These are phyloP conservation scores for Dinoponera quadriceps DNA, from an alignment of 1,140 invertebrate genomes.

Conservation along the genomic window DNA sequence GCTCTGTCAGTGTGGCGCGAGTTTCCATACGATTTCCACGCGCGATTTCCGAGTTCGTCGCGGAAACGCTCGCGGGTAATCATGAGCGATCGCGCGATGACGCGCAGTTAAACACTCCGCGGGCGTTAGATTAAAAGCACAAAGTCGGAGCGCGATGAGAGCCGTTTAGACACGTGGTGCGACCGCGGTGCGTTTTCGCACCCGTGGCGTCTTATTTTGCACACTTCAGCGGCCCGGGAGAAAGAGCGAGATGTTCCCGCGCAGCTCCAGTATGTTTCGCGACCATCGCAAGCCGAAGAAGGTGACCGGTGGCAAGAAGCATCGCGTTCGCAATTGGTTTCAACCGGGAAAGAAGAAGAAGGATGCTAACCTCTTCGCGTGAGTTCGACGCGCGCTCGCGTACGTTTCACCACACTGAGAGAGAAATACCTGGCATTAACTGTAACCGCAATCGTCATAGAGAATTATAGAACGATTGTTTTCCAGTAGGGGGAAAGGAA, in stretches of 20 bases:
- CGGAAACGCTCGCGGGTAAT: neutral
- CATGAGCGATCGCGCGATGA: slow-evolving; percentile 5
- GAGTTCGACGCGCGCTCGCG: slow-evolving; percentile 17
- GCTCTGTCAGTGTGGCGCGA: neutral
- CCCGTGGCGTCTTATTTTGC: neutral
- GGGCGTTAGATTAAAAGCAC: neutral
- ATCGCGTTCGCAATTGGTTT: slow-evolving; percentile 28
- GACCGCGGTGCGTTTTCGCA: neutral
- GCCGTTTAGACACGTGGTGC: neutral
- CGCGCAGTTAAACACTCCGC: neutral
- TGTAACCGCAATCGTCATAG: no score
- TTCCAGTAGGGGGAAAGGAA: no score
- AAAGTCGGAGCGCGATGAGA: neutral
- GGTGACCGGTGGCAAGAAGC: slow-evolving; percentile 24
- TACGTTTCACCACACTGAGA: no score
- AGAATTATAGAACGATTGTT: no score
- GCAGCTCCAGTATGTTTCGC: neutral
- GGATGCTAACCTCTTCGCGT: slow-evolving; percentile 47
- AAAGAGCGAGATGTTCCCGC: slow-evolving; percentile 17
- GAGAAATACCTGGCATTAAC: no score
- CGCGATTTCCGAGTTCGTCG: neutral
- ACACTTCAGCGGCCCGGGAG: no score
- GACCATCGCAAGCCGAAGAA: slow-evolving; percentile 28
- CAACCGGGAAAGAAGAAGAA: neutral
- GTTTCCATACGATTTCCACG: neutral